phyloP scores from a whole-genome alignment of 2,113 vertebrate species.

The Anoplopoma fimbria region DNA sequence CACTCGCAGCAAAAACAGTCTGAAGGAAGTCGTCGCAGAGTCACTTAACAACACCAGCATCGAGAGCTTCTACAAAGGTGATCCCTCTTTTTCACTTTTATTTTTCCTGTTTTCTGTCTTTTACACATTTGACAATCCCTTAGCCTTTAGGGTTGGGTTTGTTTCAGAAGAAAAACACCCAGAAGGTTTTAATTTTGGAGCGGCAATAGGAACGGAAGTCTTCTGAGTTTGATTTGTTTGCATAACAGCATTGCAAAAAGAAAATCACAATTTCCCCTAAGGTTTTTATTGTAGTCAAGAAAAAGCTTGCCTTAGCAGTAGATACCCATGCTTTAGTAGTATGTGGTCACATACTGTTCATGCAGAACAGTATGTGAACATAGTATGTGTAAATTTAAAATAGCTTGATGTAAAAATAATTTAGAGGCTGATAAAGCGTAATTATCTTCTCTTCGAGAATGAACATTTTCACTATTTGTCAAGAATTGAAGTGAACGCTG shows the following conservation, averaged over 20 bases:
- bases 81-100: not conserved
- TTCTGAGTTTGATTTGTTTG: not conserved
- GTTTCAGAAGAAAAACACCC: not conserved
- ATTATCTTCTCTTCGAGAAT: not conserved
- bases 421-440: not conserved
- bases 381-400: too few relatives aligned
- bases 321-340: not conserved
- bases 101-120: not conserved
- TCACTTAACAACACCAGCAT: slow-evolving; percentile 97
- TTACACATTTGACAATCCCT: not conserved
- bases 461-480: not conserved
- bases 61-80: slow-evolving; percentile 92
- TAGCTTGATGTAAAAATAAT: not conserved
- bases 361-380: too few relatives aligned
- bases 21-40: slow-evolving; percentile 92
- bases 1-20: slow-evolving; percentile 93
- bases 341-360: not conserved
- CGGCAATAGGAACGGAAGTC: not conserved
- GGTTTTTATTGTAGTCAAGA: not conserved
- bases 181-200: not conserved
- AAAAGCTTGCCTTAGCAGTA: not conserved
- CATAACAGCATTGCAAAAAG: not conserved
- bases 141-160: not conserved
- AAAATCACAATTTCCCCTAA: not conserved
- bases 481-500: not conserved